Evolutionary conservation across 2,888 invertebrate species (phyloP), one percentile per base, ranked within the genome.

Genomic region (Isoperla grammatica): DNA sequence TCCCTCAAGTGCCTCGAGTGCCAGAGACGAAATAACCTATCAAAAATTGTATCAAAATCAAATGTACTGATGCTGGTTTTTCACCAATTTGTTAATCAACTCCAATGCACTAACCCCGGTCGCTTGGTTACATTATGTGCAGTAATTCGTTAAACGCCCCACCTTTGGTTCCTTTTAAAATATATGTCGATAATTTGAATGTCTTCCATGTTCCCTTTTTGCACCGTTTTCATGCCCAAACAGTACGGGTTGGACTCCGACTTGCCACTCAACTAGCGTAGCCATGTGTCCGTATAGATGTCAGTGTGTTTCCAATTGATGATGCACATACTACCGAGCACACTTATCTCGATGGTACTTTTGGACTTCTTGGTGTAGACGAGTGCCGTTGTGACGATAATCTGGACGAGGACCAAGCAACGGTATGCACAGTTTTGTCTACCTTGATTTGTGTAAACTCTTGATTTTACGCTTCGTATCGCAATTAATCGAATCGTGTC

Each of bases 1-100:
- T 67, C 67, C 68, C 67, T 67, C 66, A 69, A 69, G 69, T 69
- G 69, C 69, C 69, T 69, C 69, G 37, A 37, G 45, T 56, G 57
- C 54, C 61, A 58, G 43, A 40, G 39, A 57, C 23, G 23, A 49
- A 49, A 22, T 57, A 57, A 56, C 50, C 35, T 57, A 54, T 61
- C 54, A 53, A 50, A 45, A 54, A 50, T 43, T 58, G 50, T 56
- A 45, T 48, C 53, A 40, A 29, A 49, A 49, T 48, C 53, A 48
- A 61, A 56, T 49, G 15, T 50, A 50, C 49, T 54, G 60, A 58
- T 45, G 46, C 56, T 60, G 56, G 50, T 56, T 61, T 50, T 60
- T 62, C 58, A 60, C 64, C 50, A 57, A 61, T 63, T 61, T 58
- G 61, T 65, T 66, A 57, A 54, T 63, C 61, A 59, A 61, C 60